Evolutionary conservation across 1,140 invertebrate species (phyloP), one percentile per base, ranked within the genome.

Genomic region (Penaeus japonicus): DNA sequence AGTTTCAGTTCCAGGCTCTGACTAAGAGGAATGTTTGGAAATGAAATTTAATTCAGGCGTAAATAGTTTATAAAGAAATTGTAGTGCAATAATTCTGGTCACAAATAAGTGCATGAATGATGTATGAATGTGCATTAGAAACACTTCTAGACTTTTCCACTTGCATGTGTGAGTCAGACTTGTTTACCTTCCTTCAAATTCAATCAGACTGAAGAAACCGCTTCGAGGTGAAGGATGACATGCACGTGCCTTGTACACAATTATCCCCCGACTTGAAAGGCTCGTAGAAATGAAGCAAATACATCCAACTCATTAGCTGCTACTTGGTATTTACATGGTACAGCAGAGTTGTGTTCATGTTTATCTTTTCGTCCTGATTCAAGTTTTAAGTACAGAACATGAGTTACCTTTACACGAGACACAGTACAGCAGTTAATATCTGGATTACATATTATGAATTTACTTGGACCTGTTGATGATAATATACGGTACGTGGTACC

Each of bases 241-340:
- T 10, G 24, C 12, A 12, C 30, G 20, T 79, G 77, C 32, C n/a
- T 15, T 30, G 65, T n/a, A n/a, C n/a, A 24, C n/a, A 73, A 73
- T n/a, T 73, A 10, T 79, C 35, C 77, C 77, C 77, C 35, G 77
- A 79, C 12, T 15, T 79, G 77, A 79, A 35, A 79, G 35, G 12
- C 77, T 79, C 39, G 39, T 79, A 79, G 15, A 27, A n/a, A 75
- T 18, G 15, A 75, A 75, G 77, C 30, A 73, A 73, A 30, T 73
- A n/a, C 77, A 79, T n/a, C 77, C 77, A 79, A 35, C 32, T 30
- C n/a, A 79, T 79, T 79, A 79, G 77, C 77, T 79, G 20, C 77
- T 79, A 79, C 27, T 39, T 39, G 39, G 77, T 79, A 39, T 22
- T 79, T 79, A 79, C 77, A 30, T 32, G 24, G 32, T 32, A 79